Percentiles rank a stretch among this genome's conserved stretches.
Conservation (phyloP, 1,140 invertebrate genomes). For the Zophobas atratus region DNA sequence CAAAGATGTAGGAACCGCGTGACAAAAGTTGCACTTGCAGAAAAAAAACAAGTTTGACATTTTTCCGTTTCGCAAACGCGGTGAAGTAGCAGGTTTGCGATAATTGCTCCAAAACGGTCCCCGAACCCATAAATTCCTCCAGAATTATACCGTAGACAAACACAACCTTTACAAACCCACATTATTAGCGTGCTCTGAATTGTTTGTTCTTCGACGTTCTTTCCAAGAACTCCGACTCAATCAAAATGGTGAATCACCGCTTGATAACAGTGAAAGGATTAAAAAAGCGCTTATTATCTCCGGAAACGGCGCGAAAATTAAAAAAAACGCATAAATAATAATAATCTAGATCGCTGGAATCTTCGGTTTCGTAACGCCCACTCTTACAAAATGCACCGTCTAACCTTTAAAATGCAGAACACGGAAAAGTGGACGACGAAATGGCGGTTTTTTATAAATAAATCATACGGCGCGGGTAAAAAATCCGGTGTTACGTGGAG, state of each 20-base stretch:
- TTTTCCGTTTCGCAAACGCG: no score
- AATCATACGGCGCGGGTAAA: neutral
- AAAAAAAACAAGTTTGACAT: no score
- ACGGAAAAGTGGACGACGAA: neutral
- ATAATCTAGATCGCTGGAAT: no score
- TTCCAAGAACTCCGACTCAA: no score
- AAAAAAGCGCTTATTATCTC: no score
- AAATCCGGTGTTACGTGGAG: neutral
- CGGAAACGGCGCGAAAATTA: no score
- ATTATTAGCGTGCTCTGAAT: neutral
- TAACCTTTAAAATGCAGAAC: neutral
- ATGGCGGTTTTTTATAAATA: neutral
- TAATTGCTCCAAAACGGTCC: neutral
- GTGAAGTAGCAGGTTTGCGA: neutral
- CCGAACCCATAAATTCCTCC: neutral
- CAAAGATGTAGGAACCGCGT: no score
- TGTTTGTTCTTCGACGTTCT: neutral
- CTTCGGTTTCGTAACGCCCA: neutral
- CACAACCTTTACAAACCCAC: neutral
- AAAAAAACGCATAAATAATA: no score
- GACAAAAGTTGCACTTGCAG: no score
- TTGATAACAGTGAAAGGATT: no score
- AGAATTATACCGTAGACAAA: neutral
- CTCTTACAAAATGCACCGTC: neutral
- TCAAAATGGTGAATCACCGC: no score